Conservation (phyloP, 2,888 invertebrate species). For the Dendrolimus pini region DNA sequence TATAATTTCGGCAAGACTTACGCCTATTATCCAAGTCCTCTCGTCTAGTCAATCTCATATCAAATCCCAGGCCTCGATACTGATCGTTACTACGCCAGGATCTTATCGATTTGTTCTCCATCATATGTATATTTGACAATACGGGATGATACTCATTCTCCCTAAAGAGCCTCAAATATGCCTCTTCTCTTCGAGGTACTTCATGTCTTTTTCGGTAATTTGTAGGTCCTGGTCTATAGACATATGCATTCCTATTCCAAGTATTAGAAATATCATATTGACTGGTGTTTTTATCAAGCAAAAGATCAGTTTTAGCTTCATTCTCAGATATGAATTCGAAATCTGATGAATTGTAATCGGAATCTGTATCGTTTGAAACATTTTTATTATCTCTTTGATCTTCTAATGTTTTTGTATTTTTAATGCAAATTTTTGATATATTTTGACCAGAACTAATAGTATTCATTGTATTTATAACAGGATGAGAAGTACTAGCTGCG, state of each 20-base stretch:
- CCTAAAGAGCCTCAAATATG: slow-evolving; percentile 38
- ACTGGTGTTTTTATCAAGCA: slow-evolving; percentile 16
- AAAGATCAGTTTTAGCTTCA: slow-evolving; percentile 34
- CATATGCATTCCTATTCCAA: too few species aligned
- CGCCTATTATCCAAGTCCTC: slow-evolving; percentile 28
- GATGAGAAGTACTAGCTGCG: too few species aligned
- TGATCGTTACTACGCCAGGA: slow-evolving; percentile 25
- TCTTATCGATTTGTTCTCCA: slow-evolving; percentile 40
- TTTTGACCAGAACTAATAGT: too few species aligned
- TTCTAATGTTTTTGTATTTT: too few species aligned
- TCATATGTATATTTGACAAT: slow-evolving; percentile 14
- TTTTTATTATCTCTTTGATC: not conserved
- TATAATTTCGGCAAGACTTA: slow-evolving; percentile 21
- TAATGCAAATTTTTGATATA: too few species aligned
- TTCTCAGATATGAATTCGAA: slow-evolving; percentile 57
- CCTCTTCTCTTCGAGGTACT: slow-evolving; percentile 36
- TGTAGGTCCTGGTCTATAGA: not conserved
- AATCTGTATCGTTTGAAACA: slow-evolving; percentile 11
- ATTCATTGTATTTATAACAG: too few species aligned
- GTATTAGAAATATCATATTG: too few species aligned
- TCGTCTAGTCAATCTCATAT: slow-evolving; percentile 19
- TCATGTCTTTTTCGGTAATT: slow-evolving; percentile 19
- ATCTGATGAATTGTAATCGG: slow-evolving; percentile 41
- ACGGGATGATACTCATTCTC: slow-evolving; percentile 16
- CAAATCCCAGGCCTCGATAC: slow-evolving; percentile 34